Evolutionary conservation across 1,140 invertebrate species (phyloP).

Genomic region (Neodiprion fabricii): DNA sequence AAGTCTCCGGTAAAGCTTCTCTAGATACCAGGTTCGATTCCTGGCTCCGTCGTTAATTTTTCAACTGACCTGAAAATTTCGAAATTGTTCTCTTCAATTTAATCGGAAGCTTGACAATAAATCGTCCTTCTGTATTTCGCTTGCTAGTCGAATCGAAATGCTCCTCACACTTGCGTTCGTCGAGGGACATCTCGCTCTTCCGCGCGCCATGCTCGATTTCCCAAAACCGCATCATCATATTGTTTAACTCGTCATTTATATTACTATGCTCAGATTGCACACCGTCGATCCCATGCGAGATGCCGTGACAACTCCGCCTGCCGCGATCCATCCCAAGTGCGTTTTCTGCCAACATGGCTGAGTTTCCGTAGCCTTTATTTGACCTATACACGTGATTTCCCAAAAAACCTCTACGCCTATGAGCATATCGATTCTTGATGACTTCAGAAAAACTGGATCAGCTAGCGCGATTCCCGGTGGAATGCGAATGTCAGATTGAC

Average conservation of each 20-base stretch:
- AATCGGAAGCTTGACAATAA: constrained; percentile 10
- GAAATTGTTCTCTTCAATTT: not conserved
- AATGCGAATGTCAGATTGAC: constrained; percentile 1
- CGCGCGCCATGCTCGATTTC: constrained; percentile 14
- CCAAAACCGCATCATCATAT: not conserved
- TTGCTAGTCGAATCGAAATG: constrained; percentile 7
- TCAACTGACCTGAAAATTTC: no score
- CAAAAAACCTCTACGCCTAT: constrained; percentile 1
- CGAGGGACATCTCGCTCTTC: constrained; percentile 10
- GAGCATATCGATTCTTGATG: constrained; percentile 6
- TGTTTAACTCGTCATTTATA: constrained; percentile 13
- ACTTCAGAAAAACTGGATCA: constrained; percentile 4
- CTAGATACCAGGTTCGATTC: no score
- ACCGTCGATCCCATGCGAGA: not conserved
- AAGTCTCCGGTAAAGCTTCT: no score
- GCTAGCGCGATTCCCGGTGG: constrained; percentile 6
- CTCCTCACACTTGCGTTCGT: constrained; percentile 14
- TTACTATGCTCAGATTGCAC: constrained; percentile 1
- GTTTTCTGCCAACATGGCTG: constrained; percentile 16
- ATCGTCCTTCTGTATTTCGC: constrained; percentile 5
- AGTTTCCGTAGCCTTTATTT: constrained; percentile 12
- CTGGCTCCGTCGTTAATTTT: no score
- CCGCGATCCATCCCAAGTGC: constrained; percentile 8
- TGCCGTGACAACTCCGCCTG: not conserved
- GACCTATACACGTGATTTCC: constrained; percentile 10